Conservation (phyloP, 1,140 invertebrate species). For the Drosophila rhopaloa region DNA sequence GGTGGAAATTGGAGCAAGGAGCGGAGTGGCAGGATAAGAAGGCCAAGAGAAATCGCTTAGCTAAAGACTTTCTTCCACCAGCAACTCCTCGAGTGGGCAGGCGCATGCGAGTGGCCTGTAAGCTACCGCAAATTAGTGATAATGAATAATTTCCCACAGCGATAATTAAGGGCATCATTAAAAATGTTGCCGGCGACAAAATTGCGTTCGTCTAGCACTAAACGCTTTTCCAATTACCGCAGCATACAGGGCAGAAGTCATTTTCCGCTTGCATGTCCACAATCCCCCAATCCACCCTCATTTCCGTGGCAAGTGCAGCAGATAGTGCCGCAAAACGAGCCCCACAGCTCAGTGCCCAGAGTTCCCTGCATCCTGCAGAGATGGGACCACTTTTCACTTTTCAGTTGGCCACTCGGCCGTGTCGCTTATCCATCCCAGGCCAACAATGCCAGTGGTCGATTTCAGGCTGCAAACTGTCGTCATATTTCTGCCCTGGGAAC, state of each 20-base stretch:
- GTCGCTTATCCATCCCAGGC: slow-evolving; percentile 30
- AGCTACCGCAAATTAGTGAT: slow-evolving; percentile 67
- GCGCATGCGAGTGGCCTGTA: slow-evolving; percentile 25
- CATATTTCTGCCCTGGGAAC: slow-evolving; percentile 35
- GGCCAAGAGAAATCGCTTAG: slow-evolving; percentile 30
- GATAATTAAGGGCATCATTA: slow-evolving; percentile 80
- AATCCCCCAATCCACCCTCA: slow-evolving; percentile 34
- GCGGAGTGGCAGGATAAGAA: slow-evolving; percentile 27
- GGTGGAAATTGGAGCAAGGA: not conserved
- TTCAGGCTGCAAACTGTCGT: slow-evolving; percentile 33
- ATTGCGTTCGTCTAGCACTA: slow-evolving; percentile 59
- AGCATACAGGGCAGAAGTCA: slow-evolving; percentile 68
- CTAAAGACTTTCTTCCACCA: slow-evolving; percentile 23
- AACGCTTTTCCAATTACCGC: slow-evolving; percentile 74
- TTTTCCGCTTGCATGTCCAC: slow-evolving; percentile 76
- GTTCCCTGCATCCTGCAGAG: not conserved
- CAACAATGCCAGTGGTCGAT: slow-evolving; percentile 51
- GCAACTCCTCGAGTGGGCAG: slow-evolving; percentile 42
- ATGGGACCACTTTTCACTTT: slow-evolving; percentile 44
- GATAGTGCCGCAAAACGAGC: slow-evolving; percentile 33
- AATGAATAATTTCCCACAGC: slow-evolving; percentile 74
- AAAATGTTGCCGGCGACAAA: slow-evolving; percentile 56
- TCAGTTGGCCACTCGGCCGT: slow-evolving; percentile 48
- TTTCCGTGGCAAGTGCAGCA: slow-evolving; percentile 41
- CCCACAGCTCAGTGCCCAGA: not conserved